Percentiles rank a stretch among this genome's conserved stretches.
Evolutionary conservation across 2,888 invertebrate genomes (phyloP).

Genomic region (Melinaea menophilus): DNA sequence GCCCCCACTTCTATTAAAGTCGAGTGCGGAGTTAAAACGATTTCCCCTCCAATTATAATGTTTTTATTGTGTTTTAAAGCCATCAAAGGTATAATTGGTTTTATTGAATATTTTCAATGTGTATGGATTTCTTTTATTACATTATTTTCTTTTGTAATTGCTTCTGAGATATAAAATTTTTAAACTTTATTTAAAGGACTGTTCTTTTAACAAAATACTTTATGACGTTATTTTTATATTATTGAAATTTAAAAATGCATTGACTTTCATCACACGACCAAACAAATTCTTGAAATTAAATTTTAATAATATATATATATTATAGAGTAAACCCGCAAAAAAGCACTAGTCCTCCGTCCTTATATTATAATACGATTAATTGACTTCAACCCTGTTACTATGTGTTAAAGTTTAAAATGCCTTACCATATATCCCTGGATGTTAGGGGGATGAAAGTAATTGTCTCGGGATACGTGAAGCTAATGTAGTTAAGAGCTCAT

Average conservation of each 20-base stretch:
- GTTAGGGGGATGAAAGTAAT: background rate
- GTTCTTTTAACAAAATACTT: no score
- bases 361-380: background rate
- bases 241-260: no score
- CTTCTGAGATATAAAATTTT: no score
- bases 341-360: no score
- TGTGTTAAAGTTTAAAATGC: background rate
- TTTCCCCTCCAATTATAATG: constrained; percentile 19
- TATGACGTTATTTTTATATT: no score
- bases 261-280: no score
- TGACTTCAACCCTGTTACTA: background rate
- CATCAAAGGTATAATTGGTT: constrained; percentile 24
- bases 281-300: no score
- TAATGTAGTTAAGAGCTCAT: background rate
- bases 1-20: constrained; percentile 16
- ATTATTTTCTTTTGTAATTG: no score
- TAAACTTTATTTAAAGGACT: no score
- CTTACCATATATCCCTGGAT: background rate
- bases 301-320: no score
- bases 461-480: background rate
- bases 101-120: constrained; percentile 8
- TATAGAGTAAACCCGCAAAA: no score
- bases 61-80: constrained; percentile 24
- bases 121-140: constrained; percentile 6
- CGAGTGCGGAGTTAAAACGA: constrained; percentile 22